Conservation (phyloP, 2,888 invertebrate species). For the Dichetophora obliterata region DNA sequence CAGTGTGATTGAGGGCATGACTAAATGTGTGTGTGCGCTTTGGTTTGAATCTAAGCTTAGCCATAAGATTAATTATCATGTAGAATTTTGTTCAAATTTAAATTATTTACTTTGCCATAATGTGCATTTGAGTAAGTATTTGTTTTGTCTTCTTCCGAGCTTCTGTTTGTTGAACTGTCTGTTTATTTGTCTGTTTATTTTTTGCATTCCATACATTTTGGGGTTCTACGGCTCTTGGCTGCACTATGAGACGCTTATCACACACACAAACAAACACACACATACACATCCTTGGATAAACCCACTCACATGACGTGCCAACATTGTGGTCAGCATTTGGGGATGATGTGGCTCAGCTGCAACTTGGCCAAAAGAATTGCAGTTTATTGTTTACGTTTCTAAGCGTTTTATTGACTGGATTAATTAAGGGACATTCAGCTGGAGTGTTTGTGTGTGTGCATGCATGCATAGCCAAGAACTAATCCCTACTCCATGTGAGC, state of each 20-base stretch:
- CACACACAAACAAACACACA: not conserved
- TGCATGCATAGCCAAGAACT: not conserved
- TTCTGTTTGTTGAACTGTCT: not conserved
- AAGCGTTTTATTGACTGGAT: slow-evolving; percentile 32
- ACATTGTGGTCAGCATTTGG: not conserved
- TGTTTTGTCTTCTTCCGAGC: not conserved
- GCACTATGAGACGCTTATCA: not conserved
- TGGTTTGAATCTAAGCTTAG: slow-evolving; percentile 12
- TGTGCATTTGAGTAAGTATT: not conserved
- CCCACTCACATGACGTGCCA: not conserved
- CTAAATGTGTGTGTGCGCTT: not conserved
- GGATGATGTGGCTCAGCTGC: slow-evolving; percentile 13
- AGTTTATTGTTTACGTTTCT: slow-evolving; percentile 22
- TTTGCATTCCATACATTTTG: not conserved
- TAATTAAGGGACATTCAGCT: slow-evolving; percentile 16
- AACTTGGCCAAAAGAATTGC: slow-evolving; percentile 1
- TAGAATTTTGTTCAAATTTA: slow-evolving; percentile 16
- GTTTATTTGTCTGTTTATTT: not conserved
- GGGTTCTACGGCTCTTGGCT: not conserved
- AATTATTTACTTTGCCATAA: slow-evolving; percentile 11
- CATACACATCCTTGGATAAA: not conserved
- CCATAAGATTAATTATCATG: slow-evolving; percentile 24
- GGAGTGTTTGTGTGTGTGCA: not conserved
- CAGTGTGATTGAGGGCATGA: not conserved
- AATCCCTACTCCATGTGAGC: not conserved